Base-by-base conservation (phyloP, 2,113 vertebrate genomes). In the Eira barbara region DNA sequence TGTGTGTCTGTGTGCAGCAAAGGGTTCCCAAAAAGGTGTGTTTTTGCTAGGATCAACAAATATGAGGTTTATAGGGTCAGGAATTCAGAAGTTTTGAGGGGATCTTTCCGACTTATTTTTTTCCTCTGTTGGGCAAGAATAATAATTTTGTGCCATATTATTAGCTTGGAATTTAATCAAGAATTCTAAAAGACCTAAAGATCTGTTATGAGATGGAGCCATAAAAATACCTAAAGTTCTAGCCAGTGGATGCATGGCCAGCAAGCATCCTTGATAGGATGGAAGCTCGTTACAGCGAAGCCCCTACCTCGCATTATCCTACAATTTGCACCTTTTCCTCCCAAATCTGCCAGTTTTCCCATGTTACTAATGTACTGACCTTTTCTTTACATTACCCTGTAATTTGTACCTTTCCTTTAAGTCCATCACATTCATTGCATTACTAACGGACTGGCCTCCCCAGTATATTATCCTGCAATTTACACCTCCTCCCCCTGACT, bases 291-390 rank as follows among this genome's bases (percentile, higher is more conserved):
- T 21, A 7, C 23, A 39, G 36, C 0, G 29, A 83, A 39, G 55
- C 10, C 45, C 27, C 74, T 49, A 2, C 20, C 92, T 80, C 10
- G 73, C 31, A 65, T 78, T 81, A 87, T 31, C 92, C 83, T 55
- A 78, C 17, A 81, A 74, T 85, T 71, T 81, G 52, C 23, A 84
- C 82, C 89, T 25, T 96, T 96, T 59, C 82, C 82, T 81, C 79
- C 93, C 81, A 71, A 90, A 96, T 45, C 59, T 67, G 84, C 78
- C 92, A 57, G 87, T 81, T 89, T 95, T 34, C 79, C 80, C n/a
- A n/a, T 85, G 92, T 92, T 93, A 91, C 97, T 97, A 97, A 98
- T 96, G 97, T 34, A 92, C 84, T 91, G 80, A 81, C 97, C 95
- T 96, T 87, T 29, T 69, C 94, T 69, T 39, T 71, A 21, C 42